A percentile compares a stretch with the other conserved stretches of the same genome.
These are phyloP conservation scores for Apis mellifera DNA, from an alignment of 1,140 invertebrate species.

Conservation along the genomic window DNA sequence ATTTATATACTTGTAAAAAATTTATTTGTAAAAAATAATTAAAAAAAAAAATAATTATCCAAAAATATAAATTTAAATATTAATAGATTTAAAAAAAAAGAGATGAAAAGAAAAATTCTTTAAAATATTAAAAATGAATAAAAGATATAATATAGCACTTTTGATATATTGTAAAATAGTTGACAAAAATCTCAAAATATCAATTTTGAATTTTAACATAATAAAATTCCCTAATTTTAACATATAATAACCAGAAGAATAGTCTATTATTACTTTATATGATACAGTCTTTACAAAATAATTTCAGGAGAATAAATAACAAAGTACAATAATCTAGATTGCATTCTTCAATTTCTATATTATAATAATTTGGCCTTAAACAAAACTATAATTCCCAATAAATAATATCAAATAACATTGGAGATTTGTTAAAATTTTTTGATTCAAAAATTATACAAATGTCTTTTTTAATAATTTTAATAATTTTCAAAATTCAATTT, in stretches of 20 bases:
- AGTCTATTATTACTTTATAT: not conserved
- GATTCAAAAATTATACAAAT: no score
- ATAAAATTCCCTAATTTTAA: not conserved
- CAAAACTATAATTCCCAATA: not conserved
- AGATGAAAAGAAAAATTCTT: not conserved
- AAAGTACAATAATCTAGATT: constrained; percentile 17
- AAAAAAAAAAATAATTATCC: not conserved
- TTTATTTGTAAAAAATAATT: no score
- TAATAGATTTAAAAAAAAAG: not conserved
- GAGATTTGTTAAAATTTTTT: no score
- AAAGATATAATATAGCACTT: not conserved
- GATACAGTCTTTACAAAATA: not conserved
- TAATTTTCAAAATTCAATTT: no score
- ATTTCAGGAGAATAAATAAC: not conserved
- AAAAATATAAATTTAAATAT: not conserved
- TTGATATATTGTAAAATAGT: not conserved
- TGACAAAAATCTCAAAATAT: not conserved
- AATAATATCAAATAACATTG: not conserved
- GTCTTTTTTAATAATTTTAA: no score
- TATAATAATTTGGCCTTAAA: not conserved
- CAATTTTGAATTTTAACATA: not conserved
- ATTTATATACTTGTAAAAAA: no score
- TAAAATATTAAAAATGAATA: not conserved
- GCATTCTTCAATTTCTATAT: not conserved
- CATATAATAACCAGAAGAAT: not conserved